These are phyloP conservation scores for Meriones unguiculatus DNA, from an alignment of 2,113 vertebrate species.

Conservation along the genomic window DNA sequence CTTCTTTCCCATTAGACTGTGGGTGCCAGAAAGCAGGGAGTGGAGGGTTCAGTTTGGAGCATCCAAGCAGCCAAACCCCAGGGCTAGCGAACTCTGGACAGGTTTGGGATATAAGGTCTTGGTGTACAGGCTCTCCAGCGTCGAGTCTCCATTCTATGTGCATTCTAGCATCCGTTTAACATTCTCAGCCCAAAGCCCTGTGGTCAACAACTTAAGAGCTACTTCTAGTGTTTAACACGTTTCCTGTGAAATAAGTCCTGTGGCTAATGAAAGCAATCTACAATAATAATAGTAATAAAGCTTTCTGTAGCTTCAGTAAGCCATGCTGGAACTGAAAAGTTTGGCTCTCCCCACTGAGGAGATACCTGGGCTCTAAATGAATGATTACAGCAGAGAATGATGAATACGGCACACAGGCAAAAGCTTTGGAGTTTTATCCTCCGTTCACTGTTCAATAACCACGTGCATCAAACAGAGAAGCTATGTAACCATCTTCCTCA, in stretches of 20 bases:
- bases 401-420: background rate
- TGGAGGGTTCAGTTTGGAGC: background rate
- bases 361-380: background rate
- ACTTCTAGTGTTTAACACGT: background rate
- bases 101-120: constrained; percentile 23
- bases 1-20: background rate
- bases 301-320: background rate
- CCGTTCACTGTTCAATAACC: background rate
- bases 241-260: background rate
- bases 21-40: background rate
- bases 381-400: background rate
- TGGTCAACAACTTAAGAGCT: background rate
- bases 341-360: background rate
- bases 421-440: background rate
- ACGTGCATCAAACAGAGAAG: background rate
- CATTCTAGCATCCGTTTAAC: too few species aligned
- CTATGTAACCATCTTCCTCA: background rate
- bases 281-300: background rate
- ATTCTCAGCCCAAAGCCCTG: background rate
- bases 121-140: background rate
- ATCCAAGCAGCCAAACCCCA: background rate
- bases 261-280: background rate
- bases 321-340: background rate
- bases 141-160: background rate
- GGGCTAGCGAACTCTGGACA: background rate